A percentile compares a stretch with the other conserved stretches of the same genome.
phyloP scores from a whole-genome alignment of 1,140 invertebrate genomes.

The Drosophila parabipectinata region DNA sequence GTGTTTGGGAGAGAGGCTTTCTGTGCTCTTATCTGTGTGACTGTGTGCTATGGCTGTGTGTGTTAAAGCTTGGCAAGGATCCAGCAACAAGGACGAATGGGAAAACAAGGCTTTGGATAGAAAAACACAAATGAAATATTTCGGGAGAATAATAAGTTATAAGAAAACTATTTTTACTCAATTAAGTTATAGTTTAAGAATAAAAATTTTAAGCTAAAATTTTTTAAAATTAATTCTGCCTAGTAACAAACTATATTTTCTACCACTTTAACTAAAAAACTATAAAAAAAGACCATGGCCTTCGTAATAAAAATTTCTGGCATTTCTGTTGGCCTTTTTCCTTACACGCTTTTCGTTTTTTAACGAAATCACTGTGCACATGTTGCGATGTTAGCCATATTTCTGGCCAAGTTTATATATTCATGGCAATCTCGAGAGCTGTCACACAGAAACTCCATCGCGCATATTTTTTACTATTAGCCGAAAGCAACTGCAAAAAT shows the following conservation, averaged over 20 bases:
- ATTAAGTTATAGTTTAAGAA: neutral
- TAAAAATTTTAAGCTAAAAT: neutral
- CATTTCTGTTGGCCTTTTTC: constrained; percentile 13
- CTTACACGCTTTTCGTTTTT: constrained; percentile 1
- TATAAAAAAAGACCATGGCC: neutral
- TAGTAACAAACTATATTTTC: neutral
- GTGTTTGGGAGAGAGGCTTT: constrained; percentile 3
- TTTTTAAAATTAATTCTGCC: too few relatives aligned
- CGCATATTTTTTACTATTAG: constrained; percentile 75
- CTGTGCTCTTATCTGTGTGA: constrained; percentile 5
- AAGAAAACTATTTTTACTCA: neutral
- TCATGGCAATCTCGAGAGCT: constrained; percentile 74
- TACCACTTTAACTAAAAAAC: neutral
- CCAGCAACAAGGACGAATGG: constrained; percentile 25
- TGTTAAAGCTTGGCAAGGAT: constrained; percentile 19
- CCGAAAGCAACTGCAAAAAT: constrained; percentile 51
- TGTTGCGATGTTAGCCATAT: constrained; percentile 21
- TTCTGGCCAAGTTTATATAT: constrained; percentile 56
- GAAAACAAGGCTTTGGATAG: constrained; percentile 41
- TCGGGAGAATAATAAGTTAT: neutral
- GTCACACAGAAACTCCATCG: constrained; percentile 67
- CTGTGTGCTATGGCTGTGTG: constrained; percentile 1
- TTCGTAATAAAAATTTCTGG: constrained; percentile 37
- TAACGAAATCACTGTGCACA: constrained; percentile 11
- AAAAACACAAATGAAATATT: constrained; percentile 16